Evolutionary conservation across 2,888 invertebrate genomes (phyloP).

Genomic region (Pseudanteris insignis): DNA sequence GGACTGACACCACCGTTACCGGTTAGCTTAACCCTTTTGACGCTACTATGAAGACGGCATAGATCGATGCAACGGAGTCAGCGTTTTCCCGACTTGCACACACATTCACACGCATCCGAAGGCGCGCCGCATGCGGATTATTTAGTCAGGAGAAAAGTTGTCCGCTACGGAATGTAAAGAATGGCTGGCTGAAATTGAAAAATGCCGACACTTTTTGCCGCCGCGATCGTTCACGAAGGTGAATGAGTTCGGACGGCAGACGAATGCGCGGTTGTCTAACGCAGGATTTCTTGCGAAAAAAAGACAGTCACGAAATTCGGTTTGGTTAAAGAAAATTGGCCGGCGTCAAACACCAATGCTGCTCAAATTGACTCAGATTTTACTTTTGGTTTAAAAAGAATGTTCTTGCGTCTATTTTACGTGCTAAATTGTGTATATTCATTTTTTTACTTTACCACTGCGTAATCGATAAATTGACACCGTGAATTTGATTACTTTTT

Average conservation of each 20-base stretch:
- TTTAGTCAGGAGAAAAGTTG: too few species aligned
- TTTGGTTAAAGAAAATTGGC: slow-evolving; percentile 4
- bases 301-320: slow-evolving; percentile 5
- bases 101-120: slow-evolving; percentile 10
- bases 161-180: slow-evolving; percentile 8
- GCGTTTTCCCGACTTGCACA: slow-evolving; percentile 17
- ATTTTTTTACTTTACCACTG: too few species aligned
- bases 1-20: slow-evolving; percentile 25
- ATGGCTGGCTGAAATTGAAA: slow-evolving; percentile 3
- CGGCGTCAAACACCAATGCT: background rate
- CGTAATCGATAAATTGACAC: too few species aligned
- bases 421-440: too few species aligned
- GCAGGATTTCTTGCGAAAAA: background rate
- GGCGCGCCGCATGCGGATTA: slow-evolving; percentile 16
- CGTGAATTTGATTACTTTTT: too few species aligned
- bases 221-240: slow-evolving; percentile 3
- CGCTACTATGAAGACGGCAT: slow-evolving; percentile 26
- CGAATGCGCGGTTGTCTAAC: too few species aligned
- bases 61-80: slow-evolving; percentile 28
- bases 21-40: slow-evolving; percentile 26
- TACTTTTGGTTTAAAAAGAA: slow-evolving; percentile 1
- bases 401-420: background rate
- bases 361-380: slow-evolving; percentile 5
- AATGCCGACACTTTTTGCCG: slow-evolving; percentile 2
- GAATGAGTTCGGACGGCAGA: slow-evolving; percentile 3